Evolutionary conservation across 1,140 invertebrate genomes (phyloP).

Genomic region (Ridgeia piscesae): DNA sequence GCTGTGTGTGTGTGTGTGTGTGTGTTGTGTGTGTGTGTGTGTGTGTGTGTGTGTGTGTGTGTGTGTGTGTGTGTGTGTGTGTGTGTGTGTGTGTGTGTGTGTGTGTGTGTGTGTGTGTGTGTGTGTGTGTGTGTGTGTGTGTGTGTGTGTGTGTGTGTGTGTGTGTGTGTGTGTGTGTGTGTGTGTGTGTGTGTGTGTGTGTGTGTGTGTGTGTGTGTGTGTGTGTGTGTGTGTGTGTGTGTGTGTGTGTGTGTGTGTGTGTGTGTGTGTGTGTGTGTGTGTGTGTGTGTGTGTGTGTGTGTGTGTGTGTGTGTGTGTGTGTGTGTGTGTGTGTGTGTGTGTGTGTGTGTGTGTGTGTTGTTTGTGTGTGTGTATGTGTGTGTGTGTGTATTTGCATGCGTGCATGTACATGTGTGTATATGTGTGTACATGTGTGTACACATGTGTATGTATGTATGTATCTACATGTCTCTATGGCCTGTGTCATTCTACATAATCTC

Average conservation of each 20-base stretch:
- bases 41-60: no score
- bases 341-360: no score
- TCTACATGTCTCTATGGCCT: background rate
- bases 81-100: background rate
- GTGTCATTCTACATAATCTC: background rate
- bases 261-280: background rate
- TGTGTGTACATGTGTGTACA: background rate
- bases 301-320: background rate
- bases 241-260: background rate
- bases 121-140: background rate
- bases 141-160: background rate
- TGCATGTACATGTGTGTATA: no score
- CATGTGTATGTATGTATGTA: background rate
- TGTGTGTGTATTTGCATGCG: no score
- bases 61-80: background rate
- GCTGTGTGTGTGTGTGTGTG: no score
- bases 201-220: background rate
- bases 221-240: background rate
- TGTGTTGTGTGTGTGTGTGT: no score
- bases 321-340: no score
- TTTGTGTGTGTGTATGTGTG: no score
- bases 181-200: background rate
- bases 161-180: background rate
- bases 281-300: background rate
- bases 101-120: no score